Conservation (phyloP, 2,888 invertebrate species). For the Litoditis marina region DNA sequence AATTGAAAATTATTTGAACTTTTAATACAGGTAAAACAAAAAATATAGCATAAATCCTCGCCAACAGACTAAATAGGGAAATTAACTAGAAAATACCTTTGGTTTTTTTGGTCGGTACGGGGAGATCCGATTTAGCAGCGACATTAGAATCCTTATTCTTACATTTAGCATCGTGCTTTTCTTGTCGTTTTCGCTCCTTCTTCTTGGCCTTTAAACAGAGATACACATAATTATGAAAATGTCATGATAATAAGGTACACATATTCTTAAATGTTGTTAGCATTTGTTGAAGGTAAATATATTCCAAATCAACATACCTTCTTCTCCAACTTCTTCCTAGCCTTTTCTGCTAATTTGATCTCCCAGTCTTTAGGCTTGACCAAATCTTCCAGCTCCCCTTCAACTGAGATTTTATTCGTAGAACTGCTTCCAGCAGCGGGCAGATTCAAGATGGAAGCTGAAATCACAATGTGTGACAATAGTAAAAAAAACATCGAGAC, state of each 20-base stretch:
- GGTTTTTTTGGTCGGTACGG: too few species aligned
- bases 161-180: slow-evolving; percentile 4
- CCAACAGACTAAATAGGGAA: too few species aligned
- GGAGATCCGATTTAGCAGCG: too few species aligned
- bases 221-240: too few species aligned
- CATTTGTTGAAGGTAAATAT: too few species aligned
- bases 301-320: slow-evolving; percentile 10
- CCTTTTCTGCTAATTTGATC: slow-evolving; percentile 36
- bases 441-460: slow-evolving; percentile 1
- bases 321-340: slow-evolving; percentile 27
- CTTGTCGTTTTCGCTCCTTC: slow-evolving; percentile 10
- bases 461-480: neutral
- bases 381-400: slow-evolving; percentile 44
- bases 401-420: neutral
- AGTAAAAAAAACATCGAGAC: neutral
- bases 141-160: too few species aligned
- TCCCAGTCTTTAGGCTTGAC: slow-evolving; percentile 50
- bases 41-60: too few species aligned
- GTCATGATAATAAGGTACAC: too few species aligned
- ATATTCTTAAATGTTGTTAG: too few species aligned
- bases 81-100: too few species aligned
- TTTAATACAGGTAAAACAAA: too few species aligned
- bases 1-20: neutral
- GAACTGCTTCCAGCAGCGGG: neutral
- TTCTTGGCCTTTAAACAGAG: slow-evolving; percentile 11